Percentiles rank a stretch among this genome's conserved stretches.
These are phyloP conservation scores for Pegoplata infirma DNA, from an alignment of 2,888 invertebrate species.

Conservation along the genomic window DNA sequence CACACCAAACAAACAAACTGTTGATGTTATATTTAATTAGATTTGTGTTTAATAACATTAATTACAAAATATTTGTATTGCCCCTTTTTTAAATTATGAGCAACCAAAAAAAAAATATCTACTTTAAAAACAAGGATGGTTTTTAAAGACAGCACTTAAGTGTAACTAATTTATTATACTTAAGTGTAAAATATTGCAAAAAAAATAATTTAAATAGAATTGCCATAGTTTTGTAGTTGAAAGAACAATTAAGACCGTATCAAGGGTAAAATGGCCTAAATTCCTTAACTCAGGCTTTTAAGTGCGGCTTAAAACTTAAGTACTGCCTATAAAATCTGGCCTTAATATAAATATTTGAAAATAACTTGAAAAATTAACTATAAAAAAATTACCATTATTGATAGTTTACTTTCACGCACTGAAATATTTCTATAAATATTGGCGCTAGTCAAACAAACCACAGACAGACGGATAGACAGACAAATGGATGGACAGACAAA, in stretches of 20 bases:
- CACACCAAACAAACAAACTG: background rate
- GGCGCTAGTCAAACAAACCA: constrained; percentile 39
- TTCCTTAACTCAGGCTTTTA: too few species aligned
- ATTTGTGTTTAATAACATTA: constrained; percentile 22
- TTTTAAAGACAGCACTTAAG: too few species aligned
- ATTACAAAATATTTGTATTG: background rate
- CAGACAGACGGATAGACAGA: background rate
- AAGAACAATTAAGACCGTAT: too few species aligned
- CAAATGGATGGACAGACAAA: background rate
- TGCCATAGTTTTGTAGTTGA: too few species aligned
- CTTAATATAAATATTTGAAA: background rate
- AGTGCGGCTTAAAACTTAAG: too few species aligned
- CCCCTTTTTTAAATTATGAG: too few species aligned
- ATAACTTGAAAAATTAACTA: background rate
- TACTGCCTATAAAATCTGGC: too few species aligned
- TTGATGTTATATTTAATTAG: background rate
- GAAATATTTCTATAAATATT: background rate
- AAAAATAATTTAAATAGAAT: too few species aligned
- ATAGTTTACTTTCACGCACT: constrained; percentile 45
- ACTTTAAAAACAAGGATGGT: too few species aligned
- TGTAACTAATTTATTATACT: too few species aligned
- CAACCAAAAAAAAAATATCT: background rate
- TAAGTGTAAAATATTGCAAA: too few species aligned
- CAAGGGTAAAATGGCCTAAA: too few species aligned
- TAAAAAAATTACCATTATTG: constrained; percentile 18